phyloP scores from a whole-genome alignment of 1,140 invertebrate species.

The Diabrotica virgifera region DNA sequence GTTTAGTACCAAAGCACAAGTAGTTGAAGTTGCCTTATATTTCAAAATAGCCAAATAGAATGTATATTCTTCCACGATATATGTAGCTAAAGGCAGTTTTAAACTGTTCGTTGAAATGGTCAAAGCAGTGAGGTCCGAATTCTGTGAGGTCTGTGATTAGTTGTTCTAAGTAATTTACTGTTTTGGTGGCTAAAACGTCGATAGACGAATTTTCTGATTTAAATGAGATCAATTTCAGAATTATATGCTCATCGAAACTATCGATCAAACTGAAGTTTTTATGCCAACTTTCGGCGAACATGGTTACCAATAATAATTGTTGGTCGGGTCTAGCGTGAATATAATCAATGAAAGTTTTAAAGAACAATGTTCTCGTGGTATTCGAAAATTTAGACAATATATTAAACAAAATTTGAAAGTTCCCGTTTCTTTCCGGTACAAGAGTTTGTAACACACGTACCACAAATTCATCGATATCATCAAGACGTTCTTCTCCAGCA shows the following conservation, averaged over 20 bases:
- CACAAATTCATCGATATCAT: neutral
- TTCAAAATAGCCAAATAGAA: constrained; percentile 5
- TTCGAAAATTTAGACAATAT: neutral
- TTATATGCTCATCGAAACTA: constrained; percentile 3
- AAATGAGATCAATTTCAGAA: neutral
- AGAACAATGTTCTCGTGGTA: neutral
- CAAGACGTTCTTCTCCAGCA: neutral
- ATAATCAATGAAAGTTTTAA: neutral
- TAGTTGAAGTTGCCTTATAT: constrained; percentile 3
- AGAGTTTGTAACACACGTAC: neutral
- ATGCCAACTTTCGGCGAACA: constrained; percentile 4
- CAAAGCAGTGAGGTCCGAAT: constrained; percentile 2
- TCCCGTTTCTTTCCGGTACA: neutral
- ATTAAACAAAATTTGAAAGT: constrained; percentile 8
- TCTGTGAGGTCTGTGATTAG: neutral
- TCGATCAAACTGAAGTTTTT: neutral
- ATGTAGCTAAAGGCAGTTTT: neutral
- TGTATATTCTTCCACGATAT: neutral
- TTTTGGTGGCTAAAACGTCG: neutral
- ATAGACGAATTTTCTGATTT: neutral
- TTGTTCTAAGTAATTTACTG: constrained; percentile 11
- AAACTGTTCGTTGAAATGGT: constrained; percentile 4
- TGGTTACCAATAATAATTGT: neutral
- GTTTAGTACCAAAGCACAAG: constrained; percentile 3
- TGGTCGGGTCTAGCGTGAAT: neutral